Base-by-base conservation (phyloP, 2,797 vertebrate species). In the Selene dorsalis region DNA sequence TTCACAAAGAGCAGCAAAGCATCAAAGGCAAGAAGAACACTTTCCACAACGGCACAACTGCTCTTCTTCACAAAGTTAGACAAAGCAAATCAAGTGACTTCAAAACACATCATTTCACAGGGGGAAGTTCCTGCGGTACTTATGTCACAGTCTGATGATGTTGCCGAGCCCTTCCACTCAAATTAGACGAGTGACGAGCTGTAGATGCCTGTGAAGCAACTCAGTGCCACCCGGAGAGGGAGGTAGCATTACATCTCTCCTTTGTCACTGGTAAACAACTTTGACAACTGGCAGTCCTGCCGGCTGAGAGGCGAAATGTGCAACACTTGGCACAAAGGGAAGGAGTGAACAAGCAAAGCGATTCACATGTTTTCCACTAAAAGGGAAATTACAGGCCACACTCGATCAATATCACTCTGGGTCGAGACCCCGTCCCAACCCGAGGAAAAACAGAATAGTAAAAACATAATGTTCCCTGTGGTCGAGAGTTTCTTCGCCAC, bases 401-500 rank as follows among this genome's bases (percentile, higher is more conserved):
- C 53, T 87, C 65, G 26, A 74, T 91, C 81, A 85, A 67, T 5
- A 77, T 76, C 73, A 30, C 41, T 76, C 70, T 17, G 62, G 69
- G 78, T 80, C 63, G 1, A 84, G 86, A 87, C 56, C 74, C 72
- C 6, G 0, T 71, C 57, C 71, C 41, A 62, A 71, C 30, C 52
- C 28, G 7, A 45, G 50, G 72, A 58, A 77, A 76, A 89, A 82
- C 77, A 73, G 72, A 86, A 71, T 30, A 80, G 63, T 84, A 83
- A 90, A 92, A 90, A 89, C 78, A 84, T 39, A 85, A 60, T 83
- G 87, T 91, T 93, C 82, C 84, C 65, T 80, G 79, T 66, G 90
- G 91, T 65, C 17, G 39, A 80, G 61, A 55, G 83, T 80, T 85
- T 82, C 57, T 84, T 39, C 5, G 48, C 90, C 84, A 24, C 90